phyloP scores from a whole-genome alignment of 2,113 vertebrate genomes.

The Pygoscelis antarcticus region DNA sequence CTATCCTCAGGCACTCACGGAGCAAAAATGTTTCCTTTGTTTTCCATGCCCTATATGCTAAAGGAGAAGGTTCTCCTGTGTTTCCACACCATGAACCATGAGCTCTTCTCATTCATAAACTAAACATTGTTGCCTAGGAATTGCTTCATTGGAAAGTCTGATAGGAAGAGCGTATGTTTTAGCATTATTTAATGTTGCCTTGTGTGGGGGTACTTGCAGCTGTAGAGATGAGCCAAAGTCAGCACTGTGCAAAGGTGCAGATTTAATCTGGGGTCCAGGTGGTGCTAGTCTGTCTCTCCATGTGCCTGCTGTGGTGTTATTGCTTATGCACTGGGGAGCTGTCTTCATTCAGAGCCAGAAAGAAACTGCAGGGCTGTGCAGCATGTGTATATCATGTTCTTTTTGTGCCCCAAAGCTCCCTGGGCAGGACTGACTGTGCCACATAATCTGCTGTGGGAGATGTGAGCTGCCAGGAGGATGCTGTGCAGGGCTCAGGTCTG shows the following conservation, averaged over 20 bases:
- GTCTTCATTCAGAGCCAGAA: not conserved
- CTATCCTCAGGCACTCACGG: not conserved
- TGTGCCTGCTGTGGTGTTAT: not conserved
- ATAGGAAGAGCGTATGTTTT: not conserved
- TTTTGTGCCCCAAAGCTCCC: not conserved
- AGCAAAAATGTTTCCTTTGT: not conserved
- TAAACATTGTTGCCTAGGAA: not conserved
- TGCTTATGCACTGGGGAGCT: not conserved
- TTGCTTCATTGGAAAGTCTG: not conserved
- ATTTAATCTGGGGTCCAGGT: not conserved
- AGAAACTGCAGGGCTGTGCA: not conserved
- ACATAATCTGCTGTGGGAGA: not conserved
- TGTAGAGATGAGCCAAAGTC: not conserved
- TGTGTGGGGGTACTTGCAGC: not conserved
- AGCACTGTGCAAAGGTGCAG: not conserved
- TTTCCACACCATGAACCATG: not conserved
- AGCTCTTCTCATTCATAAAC: not conserved
- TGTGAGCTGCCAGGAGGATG: not conserved
- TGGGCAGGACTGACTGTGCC: not conserved
- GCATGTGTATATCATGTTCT: not conserved
- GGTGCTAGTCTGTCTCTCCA: not conserved
- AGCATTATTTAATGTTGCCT: not conserved
- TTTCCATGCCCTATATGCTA: not conserved
- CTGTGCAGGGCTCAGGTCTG: not conserved
- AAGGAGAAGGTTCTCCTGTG: not conserved